A percentile compares a stretch with the other conserved stretches of the same genome.
These are phyloP conservation scores for Scaptomyza tumidula DNA, from an alignment of 2,888 invertebrate species.

Conservation along the genomic window DNA sequence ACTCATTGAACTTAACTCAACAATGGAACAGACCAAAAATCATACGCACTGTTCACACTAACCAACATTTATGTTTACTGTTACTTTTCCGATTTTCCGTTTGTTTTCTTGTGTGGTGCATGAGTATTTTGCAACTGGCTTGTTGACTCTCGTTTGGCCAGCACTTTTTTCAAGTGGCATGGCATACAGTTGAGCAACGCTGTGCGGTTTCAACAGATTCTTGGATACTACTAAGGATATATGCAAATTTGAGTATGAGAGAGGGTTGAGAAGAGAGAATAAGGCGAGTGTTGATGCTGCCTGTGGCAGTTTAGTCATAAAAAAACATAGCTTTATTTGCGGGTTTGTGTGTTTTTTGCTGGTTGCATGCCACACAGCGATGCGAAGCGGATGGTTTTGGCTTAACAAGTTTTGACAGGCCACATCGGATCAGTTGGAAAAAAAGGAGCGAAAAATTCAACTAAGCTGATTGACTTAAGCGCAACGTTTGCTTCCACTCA, in stretches of 20 bases:
- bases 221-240: constrained; percentile 19
- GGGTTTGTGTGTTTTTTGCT: background rate
- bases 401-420: constrained; percentile 45
- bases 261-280: background rate
- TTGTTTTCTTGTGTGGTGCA: background rate
- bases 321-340: constrained; percentile 22
- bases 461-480: constrained; percentile 73
- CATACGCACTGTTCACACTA: constrained; percentile 5
- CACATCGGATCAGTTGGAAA: background rate
- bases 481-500: constrained; percentile 53
- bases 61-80: background rate
- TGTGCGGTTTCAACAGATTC: constrained; percentile 17
- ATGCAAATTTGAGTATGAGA: constrained; percentile 35
- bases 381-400: constrained; percentile 18
- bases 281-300: constrained; percentile 1
- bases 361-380: constrained; percentile 8
- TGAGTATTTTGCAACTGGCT: constrained; percentile 10
- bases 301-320: constrained; percentile 22
- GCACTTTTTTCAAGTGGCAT: constrained; percentile 21
- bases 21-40: constrained; percentile 16
- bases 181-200: constrained; percentile 25
- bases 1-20: constrained; percentile 36
- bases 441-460: constrained; percentile 19
- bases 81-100: background rate
- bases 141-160: constrained; percentile 2